phyloP scores from a whole-genome alignment of 2,797 vertebrate genomes.

The Urophycis tenuis region DNA sequence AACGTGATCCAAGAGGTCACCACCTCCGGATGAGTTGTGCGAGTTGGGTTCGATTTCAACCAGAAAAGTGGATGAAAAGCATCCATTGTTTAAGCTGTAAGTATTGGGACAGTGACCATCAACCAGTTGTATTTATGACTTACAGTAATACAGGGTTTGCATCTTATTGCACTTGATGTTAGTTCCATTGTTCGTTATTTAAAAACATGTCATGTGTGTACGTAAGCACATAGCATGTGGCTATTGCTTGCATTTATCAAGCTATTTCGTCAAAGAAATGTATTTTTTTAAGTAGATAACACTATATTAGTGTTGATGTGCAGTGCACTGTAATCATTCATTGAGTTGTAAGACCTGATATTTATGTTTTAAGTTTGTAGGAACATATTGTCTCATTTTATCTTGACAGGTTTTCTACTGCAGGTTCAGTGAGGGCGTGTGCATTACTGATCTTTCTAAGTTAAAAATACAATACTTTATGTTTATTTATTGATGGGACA shows the following conservation, averaged over 20 bases:
- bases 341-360: conserved; percentile 17
- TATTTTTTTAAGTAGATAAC: conserved; percentile 40
- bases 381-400: conserved; percentile 3
- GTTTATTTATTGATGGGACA: not conserved
- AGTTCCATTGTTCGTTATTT: not conserved
- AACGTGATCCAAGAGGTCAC: not conserved
- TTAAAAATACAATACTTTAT: not conserved
- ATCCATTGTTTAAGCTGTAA: not conserved
- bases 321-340: conserved; percentile 35
- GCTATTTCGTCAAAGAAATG: conserved; percentile 3
- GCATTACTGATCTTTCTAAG: not conserved
- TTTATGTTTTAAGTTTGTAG: conserved; percentile 14
- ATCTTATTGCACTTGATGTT: not conserved
- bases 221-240: conserved; percentile 31
- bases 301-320: conserved; percentile 57
- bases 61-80: not conserved
- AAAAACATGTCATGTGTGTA: conserved; percentile 46
- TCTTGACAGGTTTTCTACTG: conserved; percentile 1
- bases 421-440: not conserved
- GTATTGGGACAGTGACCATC: not conserved
- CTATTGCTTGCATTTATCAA: conserved; percentile 54
- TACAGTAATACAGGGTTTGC: not conserved
- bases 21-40: not conserved
- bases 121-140: not conserved
- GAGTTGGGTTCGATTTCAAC: not conserved